A percentile compares a stretch with the other conserved stretches of the same genome.
phyloP scores from a whole-genome alignment of 2,797 vertebrate species.

The Lagothrix lagotricha region DNA sequence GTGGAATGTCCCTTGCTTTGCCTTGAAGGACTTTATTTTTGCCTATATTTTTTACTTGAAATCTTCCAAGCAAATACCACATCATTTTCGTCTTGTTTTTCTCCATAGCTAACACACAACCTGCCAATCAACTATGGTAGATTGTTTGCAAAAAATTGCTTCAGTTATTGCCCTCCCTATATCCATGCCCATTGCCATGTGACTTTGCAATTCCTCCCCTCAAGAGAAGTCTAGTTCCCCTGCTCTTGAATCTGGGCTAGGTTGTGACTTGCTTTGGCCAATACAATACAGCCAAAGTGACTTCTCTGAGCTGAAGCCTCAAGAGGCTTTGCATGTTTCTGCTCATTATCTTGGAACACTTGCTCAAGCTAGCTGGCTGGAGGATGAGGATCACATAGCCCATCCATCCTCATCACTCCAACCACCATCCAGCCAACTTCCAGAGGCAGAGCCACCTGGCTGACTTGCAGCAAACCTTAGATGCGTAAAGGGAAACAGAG shows the following conservation, averaged over 20 bases:
- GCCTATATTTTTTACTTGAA: not conserved
- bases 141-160: not conserved
- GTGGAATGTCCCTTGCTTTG: not conserved
- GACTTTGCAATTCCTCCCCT: not conserved
- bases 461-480: not conserved
- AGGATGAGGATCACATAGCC: not conserved
- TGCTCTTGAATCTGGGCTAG: not conserved
- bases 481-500: not conserved
- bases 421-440: not conserved
- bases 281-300: not conserved
- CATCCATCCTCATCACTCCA: not conserved
- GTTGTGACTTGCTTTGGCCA: not conserved
- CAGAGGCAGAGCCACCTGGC: not conserved
- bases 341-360: not conserved
- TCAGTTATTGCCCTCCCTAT: not conserved
- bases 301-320: not conserved
- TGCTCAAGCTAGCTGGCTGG: not conserved
- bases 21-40: not conserved
- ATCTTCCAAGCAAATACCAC: not conserved
- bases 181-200: not conserved
- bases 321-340: not conserved
- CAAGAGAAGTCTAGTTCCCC: not conserved
- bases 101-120: not conserved
- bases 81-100: not conserved
- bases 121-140: not conserved